phyloP scores from a whole-genome alignment of 2,113 vertebrate species.

The Python bivittatus region DNA sequence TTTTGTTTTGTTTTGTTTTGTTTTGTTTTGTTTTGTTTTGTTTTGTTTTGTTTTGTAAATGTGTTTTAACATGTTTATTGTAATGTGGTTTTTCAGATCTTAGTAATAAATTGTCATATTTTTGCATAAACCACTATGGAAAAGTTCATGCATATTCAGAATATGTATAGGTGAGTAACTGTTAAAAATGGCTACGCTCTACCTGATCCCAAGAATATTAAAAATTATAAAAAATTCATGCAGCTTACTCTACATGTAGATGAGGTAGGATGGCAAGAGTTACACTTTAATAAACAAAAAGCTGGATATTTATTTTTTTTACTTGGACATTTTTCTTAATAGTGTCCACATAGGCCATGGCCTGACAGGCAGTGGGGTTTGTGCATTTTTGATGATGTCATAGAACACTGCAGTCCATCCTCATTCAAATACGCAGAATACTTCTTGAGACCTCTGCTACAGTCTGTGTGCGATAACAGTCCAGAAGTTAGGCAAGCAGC shows the following conservation, averaged over 20 bases:
- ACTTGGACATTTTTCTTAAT: neutral
- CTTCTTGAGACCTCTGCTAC: constrained; percentile 91
- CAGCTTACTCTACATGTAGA: neutral
- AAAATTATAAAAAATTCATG: neutral
- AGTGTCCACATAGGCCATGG: constrained; percentile 96
- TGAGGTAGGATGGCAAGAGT: neutral
- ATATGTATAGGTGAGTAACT: neutral
- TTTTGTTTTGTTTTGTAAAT: neutral
- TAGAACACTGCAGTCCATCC: constrained; percentile 96
- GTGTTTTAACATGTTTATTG: neutral
- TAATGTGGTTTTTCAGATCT: neutral
- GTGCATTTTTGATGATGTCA: constrained; percentile 96
- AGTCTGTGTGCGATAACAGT: constrained; percentile 89
- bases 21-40: neutral
- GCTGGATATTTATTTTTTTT: neutral
- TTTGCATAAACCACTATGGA: neutral
- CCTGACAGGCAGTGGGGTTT: constrained; percentile 97
- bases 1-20: too few relatives aligned
- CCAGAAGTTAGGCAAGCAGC: constrained; percentile 95
- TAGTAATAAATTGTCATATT: neutral
- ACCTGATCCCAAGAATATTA: neutral
- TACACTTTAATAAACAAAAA: neutral
- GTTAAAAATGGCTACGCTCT: neutral
- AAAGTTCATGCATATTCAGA: neutral
- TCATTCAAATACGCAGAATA: constrained; percentile 95